Percentiles rank a stretch among this genome's conserved stretches.
phyloP scores from a whole-genome alignment of 1,140 invertebrate species.

The Ylistrum balloti region DNA sequence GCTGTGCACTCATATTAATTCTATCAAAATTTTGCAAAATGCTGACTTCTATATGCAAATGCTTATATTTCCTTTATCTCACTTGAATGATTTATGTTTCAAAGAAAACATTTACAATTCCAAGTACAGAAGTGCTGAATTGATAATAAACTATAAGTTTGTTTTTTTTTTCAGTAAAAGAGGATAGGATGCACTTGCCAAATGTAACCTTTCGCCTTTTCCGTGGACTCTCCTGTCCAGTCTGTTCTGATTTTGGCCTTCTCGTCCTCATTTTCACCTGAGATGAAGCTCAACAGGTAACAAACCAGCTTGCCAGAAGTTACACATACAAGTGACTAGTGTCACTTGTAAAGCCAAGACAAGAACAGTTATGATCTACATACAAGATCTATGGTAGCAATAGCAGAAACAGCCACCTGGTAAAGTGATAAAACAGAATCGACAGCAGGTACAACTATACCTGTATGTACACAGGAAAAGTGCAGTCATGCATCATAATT shows the following conservation, averaged over 20 bases:
- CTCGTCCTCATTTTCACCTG: not conserved
- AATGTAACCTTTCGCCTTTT: not conserved
- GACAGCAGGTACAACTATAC: conserved; percentile 1
- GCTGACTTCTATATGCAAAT: no score
- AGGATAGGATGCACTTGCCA: not conserved
- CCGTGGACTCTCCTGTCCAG: conserved; percentile 2
- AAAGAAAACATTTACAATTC: no score
- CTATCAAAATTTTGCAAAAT: not conserved
- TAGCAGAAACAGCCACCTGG: not conserved
- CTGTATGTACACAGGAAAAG: not conserved
- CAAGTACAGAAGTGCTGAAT: not conserved
- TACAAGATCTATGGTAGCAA: not conserved
- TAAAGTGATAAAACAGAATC: not conserved
- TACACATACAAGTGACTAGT: not conserved
- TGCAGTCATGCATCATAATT: not conserved
- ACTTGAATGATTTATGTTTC: no score
- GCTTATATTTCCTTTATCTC: no score
- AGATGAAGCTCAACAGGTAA: not conserved
- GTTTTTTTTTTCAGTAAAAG: not conserved
- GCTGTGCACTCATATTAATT: not conserved
- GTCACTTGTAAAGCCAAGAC: not conserved
- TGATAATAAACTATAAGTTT: not conserved
- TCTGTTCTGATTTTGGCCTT: not conserved
- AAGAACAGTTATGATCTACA: not conserved
- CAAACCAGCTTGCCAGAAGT: not conserved